Evolutionary conservation across 2,113 vertebrate species (phyloP).

Genomic region (Pogona vitticeps): DNA sequence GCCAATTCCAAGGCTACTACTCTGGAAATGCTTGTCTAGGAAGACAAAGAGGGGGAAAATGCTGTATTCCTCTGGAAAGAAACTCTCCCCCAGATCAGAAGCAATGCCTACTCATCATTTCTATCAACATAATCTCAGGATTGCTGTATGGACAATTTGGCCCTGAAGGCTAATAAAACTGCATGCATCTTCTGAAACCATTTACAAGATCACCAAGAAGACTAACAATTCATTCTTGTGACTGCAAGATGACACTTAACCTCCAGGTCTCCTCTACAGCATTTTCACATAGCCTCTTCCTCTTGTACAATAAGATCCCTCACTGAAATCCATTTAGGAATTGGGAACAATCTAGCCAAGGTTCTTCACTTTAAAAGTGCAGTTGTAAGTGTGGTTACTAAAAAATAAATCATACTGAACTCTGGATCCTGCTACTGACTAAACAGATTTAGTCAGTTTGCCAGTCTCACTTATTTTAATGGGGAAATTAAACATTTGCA

Average conservation of each 20-base stretch:
- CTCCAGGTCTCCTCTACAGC: not conserved
- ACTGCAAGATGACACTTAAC: conserved; percentile 6
- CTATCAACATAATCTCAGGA: conserved; percentile 6
- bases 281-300: not conserved
- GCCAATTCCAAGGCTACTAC: not conserved
- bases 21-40: not conserved
- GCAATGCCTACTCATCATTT: not conserved
- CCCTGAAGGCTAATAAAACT: not conserved
- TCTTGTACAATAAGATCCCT: not conserved
- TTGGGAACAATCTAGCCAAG: not conserved
- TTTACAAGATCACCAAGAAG: conserved; percentile 6
- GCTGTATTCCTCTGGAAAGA: not conserved
- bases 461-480: not conserved
- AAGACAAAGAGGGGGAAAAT: conserved; percentile 31
- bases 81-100: not conserved
- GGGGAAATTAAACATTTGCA: not conserved
- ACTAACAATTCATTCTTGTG: not conserved
- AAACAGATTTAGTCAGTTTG: not conserved
- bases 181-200: not conserved
- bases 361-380: not conserved
- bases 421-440: not conserved
- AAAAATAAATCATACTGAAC: not conserved
- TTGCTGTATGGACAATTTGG: not conserved
- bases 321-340: not conserved
- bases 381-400: not conserved